These are phyloP conservation scores for Nicator chloris DNA, from an alignment of 2,113 vertebrate species.

Conservation along the genomic window DNA sequence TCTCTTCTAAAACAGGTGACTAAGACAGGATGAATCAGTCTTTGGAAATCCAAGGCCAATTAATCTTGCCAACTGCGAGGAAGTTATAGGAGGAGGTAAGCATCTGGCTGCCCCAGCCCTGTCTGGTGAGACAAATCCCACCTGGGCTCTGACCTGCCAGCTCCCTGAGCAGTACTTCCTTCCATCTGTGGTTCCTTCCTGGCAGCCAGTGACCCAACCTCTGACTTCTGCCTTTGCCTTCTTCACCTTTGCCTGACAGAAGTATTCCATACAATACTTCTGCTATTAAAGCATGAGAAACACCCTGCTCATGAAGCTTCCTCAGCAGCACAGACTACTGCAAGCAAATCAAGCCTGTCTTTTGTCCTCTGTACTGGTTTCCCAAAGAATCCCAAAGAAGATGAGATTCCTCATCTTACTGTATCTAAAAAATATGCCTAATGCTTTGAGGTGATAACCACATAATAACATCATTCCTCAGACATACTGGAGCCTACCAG, in stretches of 20 bases:
- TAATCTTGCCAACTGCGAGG: background rate
- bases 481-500: slow-evolving; percentile 43
- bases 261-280: background rate
- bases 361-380: background rate
- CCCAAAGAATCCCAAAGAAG: background rate
- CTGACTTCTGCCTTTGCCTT: background rate
- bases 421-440: background rate
- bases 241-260: background rate
- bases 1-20: background rate
- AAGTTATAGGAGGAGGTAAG: background rate
- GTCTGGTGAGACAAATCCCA: slow-evolving; percentile 13
- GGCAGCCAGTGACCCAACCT: background rate
- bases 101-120: background rate
- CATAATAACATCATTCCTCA: slow-evolving; percentile 29
- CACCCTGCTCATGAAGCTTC: background rate
- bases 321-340: background rate
- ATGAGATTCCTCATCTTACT: background rate
- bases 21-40: background rate
- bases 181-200: slow-evolving; percentile 5
- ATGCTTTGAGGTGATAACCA: slow-evolving; percentile 15
- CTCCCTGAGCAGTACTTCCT: background rate
- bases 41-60: background rate
- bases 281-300: background rate
- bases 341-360: background rate
- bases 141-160: slow-evolving; percentile 21